These are phyloP conservation scores for Acipenser ruthenus DNA, from an alignment of 2,797 vertebrate species.

Conservation along the genomic window DNA sequence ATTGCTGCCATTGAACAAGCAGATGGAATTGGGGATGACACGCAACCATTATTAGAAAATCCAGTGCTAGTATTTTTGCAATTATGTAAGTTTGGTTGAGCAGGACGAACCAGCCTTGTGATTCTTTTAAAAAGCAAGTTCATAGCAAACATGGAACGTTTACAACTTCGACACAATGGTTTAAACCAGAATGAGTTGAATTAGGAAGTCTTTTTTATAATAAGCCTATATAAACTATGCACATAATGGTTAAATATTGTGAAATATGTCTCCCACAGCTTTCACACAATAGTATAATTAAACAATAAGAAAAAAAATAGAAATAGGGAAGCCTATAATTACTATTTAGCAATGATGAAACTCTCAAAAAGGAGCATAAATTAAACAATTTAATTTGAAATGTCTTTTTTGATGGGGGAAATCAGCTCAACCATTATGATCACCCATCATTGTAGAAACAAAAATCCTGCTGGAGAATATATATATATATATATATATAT, in stretches of 20 bases:
- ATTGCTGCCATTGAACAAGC: constrained; percentile 57
- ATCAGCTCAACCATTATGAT: no score
- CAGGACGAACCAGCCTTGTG: constrained; percentile 51
- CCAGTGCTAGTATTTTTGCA: constrained; percentile 63
- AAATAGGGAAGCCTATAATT: no score
- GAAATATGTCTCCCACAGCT: no score
- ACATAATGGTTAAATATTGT: constrained; percentile 17
- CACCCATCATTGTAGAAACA: no score
- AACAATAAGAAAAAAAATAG: no score
- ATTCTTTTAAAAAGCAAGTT: constrained; percentile 52
- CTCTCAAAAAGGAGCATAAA: no score
- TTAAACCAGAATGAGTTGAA: background rate
- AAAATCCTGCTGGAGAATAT: no score
- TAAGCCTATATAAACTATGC: constrained; percentile 36
- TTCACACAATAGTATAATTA: no score
- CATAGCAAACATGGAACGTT: constrained; percentile 50
- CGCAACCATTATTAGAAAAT: constrained; percentile 61
- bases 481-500: no score
- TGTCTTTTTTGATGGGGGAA: no score
- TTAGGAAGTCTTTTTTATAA: constrained; percentile 32
- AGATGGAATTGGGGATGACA: constrained; percentile 64
- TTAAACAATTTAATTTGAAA: no score
- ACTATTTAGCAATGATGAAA: no score
- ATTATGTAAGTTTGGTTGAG: constrained; percentile 60
- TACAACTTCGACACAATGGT: constrained; percentile 27